These are phyloP conservation scores for Eublepharis macularius DNA, from an alignment of 2,113 vertebrate genomes.

Conservation along the genomic window DNA sequence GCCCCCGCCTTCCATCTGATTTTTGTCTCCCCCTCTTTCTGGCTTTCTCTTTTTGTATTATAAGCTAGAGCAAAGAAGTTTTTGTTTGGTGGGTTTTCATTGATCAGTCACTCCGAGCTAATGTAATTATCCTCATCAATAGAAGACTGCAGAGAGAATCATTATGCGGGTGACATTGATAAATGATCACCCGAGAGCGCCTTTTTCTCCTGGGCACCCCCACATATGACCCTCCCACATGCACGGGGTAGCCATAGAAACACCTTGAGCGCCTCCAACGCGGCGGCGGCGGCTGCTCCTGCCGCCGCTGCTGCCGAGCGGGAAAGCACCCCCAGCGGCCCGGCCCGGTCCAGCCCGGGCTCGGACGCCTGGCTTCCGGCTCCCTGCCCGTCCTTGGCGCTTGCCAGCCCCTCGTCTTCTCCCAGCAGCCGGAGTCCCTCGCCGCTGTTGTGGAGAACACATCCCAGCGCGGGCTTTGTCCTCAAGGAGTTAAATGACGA, in stretches of 20 bases:
- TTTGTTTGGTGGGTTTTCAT: conserved; percentile 95
- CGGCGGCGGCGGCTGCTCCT: too few relatives aligned
- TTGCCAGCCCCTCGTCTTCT: neutral
- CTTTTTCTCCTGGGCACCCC: conserved; percentile 93
- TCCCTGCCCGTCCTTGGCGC: conserved; percentile 14
- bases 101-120: conserved; percentile 99
- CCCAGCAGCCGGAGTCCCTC: neutral
- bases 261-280: conserved; percentile 85
- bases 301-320: conserved; percentile 59
- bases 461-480: neutral
- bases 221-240: conserved; percentile 87
- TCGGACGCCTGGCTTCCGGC: conserved; percentile 8
- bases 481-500: conserved; percentile 28
- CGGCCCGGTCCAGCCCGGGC: too few relatives aligned
- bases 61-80: conserved; percentile 91
- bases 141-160: conserved; percentile 99
- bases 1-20: conserved; percentile 73
- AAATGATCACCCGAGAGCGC: conserved; percentile 99
- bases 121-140: conserved; percentile 99
- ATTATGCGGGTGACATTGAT: conserved; percentile 99
- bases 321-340: conserved; percentile 27
- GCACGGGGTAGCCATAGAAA: conserved; percentile 95
- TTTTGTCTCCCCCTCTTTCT: conserved; percentile 73
- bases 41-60: conserved; percentile 77
- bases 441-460: neutral